Conservation (phyloP, 1,140 invertebrate genomes). For the Saxidomus purpurata region DNA sequence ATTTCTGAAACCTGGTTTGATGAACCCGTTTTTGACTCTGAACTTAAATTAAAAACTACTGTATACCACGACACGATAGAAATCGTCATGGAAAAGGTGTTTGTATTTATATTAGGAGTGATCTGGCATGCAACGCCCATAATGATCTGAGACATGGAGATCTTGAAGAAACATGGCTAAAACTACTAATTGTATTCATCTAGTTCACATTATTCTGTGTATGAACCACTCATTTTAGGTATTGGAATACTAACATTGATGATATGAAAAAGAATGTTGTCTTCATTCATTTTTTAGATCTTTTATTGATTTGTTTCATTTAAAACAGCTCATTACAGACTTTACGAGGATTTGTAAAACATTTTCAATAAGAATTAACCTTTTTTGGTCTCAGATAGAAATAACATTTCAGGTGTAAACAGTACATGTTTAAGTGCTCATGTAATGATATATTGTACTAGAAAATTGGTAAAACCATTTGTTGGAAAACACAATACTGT, state of each 20-base stretch:
- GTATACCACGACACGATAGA: slow-evolving; percentile 2
- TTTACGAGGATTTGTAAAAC: slow-evolving; percentile 25
- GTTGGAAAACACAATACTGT: slow-evolving; percentile 38
- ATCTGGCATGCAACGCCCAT: slow-evolving; percentile 25
- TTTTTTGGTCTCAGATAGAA: too few species aligned
- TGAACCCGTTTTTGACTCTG: background rate
- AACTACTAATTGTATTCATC: slow-evolving; percentile 52
- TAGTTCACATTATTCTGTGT: slow-evolving; percentile 15
- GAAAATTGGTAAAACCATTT: background rate
- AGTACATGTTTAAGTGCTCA: slow-evolving; percentile 33
- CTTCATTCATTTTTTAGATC: slow-evolving; percentile 4
- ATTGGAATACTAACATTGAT: slow-evolving; percentile 48
- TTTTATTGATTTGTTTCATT: too few species aligned
- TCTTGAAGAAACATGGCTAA: too few species aligned
- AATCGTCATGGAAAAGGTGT: slow-evolving; percentile 42
- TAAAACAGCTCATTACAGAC: slow-evolving; percentile 40
- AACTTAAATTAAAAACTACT: slow-evolving; percentile 32
- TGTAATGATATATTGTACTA: too few species aligned
- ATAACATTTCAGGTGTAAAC: slow-evolving; percentile 51
- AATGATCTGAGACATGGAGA: slow-evolving; percentile 20
- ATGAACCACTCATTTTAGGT: slow-evolving; percentile 52
- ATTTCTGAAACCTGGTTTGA: background rate
- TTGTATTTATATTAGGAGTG: slow-evolving; percentile 20
- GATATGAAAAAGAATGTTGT: background rate
- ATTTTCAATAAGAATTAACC: slow-evolving; percentile 31